phyloP scores from a whole-genome alignment of 2,797 vertebrate species.

The Gobio occitaniae region DNA sequence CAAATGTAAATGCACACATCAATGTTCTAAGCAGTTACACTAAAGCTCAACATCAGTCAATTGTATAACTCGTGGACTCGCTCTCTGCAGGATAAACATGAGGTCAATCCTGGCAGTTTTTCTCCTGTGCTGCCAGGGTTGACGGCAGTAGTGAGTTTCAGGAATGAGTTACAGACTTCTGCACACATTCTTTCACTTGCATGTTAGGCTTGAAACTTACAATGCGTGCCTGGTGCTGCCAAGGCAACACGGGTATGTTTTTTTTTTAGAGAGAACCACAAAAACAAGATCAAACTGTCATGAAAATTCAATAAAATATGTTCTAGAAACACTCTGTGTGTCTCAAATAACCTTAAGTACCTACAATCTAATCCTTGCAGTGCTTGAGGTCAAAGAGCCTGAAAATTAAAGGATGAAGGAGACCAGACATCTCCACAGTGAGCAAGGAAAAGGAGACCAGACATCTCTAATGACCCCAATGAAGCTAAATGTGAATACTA shows the following conservation, averaged over 20 bases:
- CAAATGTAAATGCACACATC: neutral
- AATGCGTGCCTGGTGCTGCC: constrained; percentile 10
- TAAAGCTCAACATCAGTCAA: neutral
- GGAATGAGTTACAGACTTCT: constrained; percentile 54
- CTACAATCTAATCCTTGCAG: neutral
- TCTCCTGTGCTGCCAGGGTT: constrained; percentile 35
- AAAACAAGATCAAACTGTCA: constrained; percentile 9
- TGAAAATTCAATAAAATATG: neutral
- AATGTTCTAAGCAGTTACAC: constrained; percentile 2
- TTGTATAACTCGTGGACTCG: constrained; percentile 10
- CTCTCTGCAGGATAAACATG: constrained; percentile 40
- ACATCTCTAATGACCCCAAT: neutral
- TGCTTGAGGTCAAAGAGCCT: neutral
- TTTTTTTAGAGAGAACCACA: neutral
- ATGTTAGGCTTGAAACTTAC: constrained; percentile 26
- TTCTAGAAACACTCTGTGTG: neutral
- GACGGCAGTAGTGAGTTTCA: constrained; percentile 44
- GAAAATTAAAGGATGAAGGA: neutral
- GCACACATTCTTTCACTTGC: constrained; percentile 40
- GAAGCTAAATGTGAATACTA: neutral
- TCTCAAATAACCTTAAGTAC: neutral
- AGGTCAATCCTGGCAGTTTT: constrained; percentile 34
- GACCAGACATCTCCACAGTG: neutral
- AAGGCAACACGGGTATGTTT: constrained; percentile 20
- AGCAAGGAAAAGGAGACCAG: neutral